Evolutionary conservation across 1,140 invertebrate species (phyloP), one percentile per base, ranked within the genome.

Genomic region (Vanessa tameamea): DNA sequence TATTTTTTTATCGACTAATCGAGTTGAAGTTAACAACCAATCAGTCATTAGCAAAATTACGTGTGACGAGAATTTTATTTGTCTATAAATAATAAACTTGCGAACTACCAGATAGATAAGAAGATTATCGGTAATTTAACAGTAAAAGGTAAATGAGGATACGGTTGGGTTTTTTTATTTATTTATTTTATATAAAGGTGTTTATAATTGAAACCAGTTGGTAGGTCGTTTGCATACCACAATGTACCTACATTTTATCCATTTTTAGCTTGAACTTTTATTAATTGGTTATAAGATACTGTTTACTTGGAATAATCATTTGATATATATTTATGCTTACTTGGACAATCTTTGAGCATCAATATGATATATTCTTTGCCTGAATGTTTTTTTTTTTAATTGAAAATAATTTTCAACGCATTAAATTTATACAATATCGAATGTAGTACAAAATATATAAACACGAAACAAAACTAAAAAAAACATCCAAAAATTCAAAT

Each of bases 121-220:
- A 61, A 37, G 31, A 61, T 37, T 61, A 61, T 61, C 57, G 14
- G 57, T 37, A 31, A 61, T 61, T 61, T 68, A 68, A 61, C 68
- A 63, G 57, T 69, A 61, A 69, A 50, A 12, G 47, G 20, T 63
- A 26, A 63, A 53, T 47, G 68, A 50, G 43, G 67, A 69, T 53
- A 50, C 68, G 68, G 23, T 48, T n/a, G 12, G 57, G 43, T n/a
- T 63, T 61, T 69, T 48, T 47, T 61, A 11, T 68, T 69, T 69
- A 57, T 57, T 57, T 57, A 57, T 69, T 53, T 43, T 55, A 63
- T 51, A 64, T 68, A 73, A 73, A 68, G 64, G 57, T 68, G 72
- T 51, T 73, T 47, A 63, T 68, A 73, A 73, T 64, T 68, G 72
- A 68, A 73, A 73, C 72, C 47, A 63, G 72, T 67, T 31, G 51